phyloP scores from a whole-genome alignment of 2,888 invertebrate genomes.

The Esperia sulphurella region DNA sequence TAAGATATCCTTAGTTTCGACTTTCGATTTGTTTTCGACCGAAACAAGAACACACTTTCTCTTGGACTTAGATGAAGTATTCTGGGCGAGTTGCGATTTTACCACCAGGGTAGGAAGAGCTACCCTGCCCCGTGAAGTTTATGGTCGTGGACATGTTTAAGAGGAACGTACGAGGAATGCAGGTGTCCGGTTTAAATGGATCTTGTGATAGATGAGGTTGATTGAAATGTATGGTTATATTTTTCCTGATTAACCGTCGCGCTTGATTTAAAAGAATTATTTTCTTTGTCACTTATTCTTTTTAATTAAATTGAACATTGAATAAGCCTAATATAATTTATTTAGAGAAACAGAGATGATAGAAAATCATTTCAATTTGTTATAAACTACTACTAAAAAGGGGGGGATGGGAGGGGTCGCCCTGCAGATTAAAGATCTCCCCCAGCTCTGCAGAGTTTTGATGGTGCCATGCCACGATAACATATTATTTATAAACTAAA shows the following conservation, averaged over 20 bases:
- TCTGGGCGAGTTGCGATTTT: not conserved
- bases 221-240: slow-evolving; percentile 11
- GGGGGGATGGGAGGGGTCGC: too few relatives aligned
- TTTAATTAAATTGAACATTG: not conserved
- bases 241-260: not conserved
- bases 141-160: not conserved
- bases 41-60: not conserved
- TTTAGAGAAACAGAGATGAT: too few relatives aligned
- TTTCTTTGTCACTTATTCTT: not conserved
- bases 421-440: too few relatives aligned
- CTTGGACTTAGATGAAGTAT: not conserved
- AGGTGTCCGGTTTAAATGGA: slow-evolving; percentile 26
- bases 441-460: too few relatives aligned
- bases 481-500: too few relatives aligned
- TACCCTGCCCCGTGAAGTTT: not conserved
- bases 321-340: too few relatives aligned
- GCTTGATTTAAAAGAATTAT: too few relatives aligned
- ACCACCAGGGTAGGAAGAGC: slow-evolving; percentile 4
- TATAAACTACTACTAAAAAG: too few relatives aligned
- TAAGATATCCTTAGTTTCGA: too few relatives aligned
- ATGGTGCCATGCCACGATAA: too few relatives aligned
- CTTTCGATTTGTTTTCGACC: not conserved
- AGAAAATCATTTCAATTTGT: too few relatives aligned
- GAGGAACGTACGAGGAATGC: slow-evolving; percentile 8
- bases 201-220: slow-evolving; percentile 20